Evolutionary conservation across 2,888 invertebrate species (phyloP), one percentile per base, ranked within the genome.

Genomic region (Diarsia brunnea): DNA sequence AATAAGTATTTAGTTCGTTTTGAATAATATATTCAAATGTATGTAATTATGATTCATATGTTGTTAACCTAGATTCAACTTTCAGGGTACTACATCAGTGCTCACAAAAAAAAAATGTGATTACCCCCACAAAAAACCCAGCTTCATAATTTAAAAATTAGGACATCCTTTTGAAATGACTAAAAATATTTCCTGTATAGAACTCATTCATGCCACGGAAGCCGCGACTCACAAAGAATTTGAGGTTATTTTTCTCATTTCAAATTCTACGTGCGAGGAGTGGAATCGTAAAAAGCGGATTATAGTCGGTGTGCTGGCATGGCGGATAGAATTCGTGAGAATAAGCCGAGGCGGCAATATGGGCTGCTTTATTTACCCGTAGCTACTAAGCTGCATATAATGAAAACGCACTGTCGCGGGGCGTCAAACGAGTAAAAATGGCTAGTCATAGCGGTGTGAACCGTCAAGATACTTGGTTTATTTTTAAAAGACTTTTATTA

Each of bases 281-380:
- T 93, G 91, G 95, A 95, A 96, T 96, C 96, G 96, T 96, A 96
- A 96, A 96, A 96, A 95, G 95, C 93, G 95, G 96, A 96, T 96
- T 96, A 96, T 94, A 93, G 94, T 92, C 93, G 88, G 92, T 90
- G 90, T 90, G 93, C 92, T 91, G 91, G 92, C 91, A 92, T 92
- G 92, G 92, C 86, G 93, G 94, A 94, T 94, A 95, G 95, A 95
- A 96, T 95, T 94, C 93, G 95, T 93, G 94, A 92, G 93, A 94
- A 94, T 94, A 94, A 94, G 91, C 93, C 92, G 93, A 92, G 92
- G 93, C 92, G 94, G 96, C 95, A 96, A 96, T 96, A 96, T 95
- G 95, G 94, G 91, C 89, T 93, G 93, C 92, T 95, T 95, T 96
- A 96, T 96, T 96, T 96, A 95, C 95, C 93, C 92, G 89, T 91